Evolutionary conservation across 2,888 invertebrate species (phyloP), one percentile per base, ranked within the genome.

Genomic region (Diachrysia chrysitis): DNA sequence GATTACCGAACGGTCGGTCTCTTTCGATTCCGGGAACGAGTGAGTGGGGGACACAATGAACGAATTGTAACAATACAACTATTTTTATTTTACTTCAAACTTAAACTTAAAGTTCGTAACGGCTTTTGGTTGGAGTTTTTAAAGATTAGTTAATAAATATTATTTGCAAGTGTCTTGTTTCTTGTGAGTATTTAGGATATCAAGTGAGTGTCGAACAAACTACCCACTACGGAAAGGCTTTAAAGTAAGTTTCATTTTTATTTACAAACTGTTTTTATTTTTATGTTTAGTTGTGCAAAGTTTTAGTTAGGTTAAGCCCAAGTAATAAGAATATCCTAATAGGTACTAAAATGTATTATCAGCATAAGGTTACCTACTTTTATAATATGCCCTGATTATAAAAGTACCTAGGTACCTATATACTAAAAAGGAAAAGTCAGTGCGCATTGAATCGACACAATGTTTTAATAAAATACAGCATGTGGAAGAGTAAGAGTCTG

Each of bases 31-130:
- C n/a, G n/a, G 42, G 42, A 42, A 42, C 42, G 42, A 42, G 6
- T 42, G 42, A 42, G 42, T 42, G 42, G 42, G 42, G 42, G n/a
- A n/a, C n/a, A 42, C 42, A 42, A 42, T 42, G 42, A 42, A 42
- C 42, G 42, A 42, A 42, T 42, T 42, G n/a, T n/a, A 42, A 16
- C 37, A 37, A 16, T n/a, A 42, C 42, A 32, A 32, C 32, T 32
- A 32, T 10, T 10, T 29, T 29, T 37, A 37, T 37, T 37, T 14
- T 37, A 14, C 37, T 37, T 14, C 12, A 37, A 42, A 14, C 16
- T 42, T 5, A 37, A 37, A n/a, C n/a, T 37, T 37, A 14, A n/a
- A 42, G 42, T 42, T n/a, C n/a, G 42, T n/a, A 42, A 42, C 42
- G 42, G 42, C n/a, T 42, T 42, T 42, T n/a, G 42, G 42, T n/a